phyloP scores from a whole-genome alignment of 2,888 invertebrate species.

The Sinhomidia bicolor region DNA sequence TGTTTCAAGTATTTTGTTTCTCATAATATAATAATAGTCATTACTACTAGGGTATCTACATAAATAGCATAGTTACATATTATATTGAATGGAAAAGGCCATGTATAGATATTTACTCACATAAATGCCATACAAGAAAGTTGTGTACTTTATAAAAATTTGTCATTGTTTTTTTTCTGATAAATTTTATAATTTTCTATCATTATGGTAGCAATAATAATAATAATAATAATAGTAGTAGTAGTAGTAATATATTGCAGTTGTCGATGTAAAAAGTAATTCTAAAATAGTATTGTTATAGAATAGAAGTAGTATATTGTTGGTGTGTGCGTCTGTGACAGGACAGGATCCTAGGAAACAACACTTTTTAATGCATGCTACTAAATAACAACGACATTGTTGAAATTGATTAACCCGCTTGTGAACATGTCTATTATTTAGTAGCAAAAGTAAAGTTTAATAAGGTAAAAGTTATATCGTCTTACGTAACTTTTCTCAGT shows the following conservation, averaged over 20 bases:
- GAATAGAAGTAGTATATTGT: background rate
- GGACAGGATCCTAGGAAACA: constrained; percentile 12
- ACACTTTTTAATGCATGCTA: background rate
- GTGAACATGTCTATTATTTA: background rate
- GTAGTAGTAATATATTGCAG: too few relatives aligned
- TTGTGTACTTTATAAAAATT: background rate
- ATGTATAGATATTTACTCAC: constrained; percentile 25
- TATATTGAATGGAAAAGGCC: constrained; percentile 53
- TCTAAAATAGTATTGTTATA: background rate
- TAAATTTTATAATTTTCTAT: background rate
- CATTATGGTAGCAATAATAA: too few relatives aligned
- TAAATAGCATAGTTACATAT: constrained; percentile 6
- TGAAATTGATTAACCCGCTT: background rate
- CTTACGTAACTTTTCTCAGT: background rate
- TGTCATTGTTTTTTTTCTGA: background rate
- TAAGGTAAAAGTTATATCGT: constrained; percentile 10
- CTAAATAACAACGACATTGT: background rate
- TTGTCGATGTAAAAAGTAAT: background rate
- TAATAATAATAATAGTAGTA: too few relatives aligned
- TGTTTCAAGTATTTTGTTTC: background rate
- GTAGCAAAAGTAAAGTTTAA: background rate
- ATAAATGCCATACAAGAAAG: constrained; percentile 22
- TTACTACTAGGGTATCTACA: too few relatives aligned
- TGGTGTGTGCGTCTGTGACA: background rate
- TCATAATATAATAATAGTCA: too few relatives aligned